A percentile compares a stretch with the other conserved stretches of the same genome.
These are phyloP conservation scores for Hemicentrotus pulcherrimus DNA, from an alignment of 35 echinoderm and acorn worm species.

Conservation along the genomic window DNA sequence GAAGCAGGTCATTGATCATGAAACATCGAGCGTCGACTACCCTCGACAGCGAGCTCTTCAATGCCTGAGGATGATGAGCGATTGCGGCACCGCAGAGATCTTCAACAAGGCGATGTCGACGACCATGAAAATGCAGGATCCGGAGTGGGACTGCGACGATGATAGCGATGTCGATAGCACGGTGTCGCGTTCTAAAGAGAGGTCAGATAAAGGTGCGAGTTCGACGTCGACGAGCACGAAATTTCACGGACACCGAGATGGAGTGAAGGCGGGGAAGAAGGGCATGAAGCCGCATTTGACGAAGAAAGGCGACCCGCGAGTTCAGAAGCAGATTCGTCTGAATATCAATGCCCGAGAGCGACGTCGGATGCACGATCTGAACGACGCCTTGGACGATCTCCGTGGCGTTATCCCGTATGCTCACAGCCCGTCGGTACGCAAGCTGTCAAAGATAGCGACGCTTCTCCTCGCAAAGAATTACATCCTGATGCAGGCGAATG, in stretches of 20 bases:
- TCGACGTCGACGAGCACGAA: conserved; percentile 9
- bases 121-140: neutral
- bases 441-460: conserved; percentile 98
- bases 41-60: neutral
- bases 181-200: neutral
- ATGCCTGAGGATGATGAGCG: neutral
- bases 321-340: conserved; percentile 65
- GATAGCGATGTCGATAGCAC: neutral
- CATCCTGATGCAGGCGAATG: conserved; percentile 92
- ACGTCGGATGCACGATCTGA: conserved; percentile 95
- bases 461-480: conserved; percentile 95
- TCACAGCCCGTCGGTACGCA: conserved; percentile 88
- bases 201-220: neutral
- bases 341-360: conserved; percentile 93
- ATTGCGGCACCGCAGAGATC: neutral
- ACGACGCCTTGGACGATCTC: conserved; percentile 87
- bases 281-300: neutral
- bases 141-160: conserved; percentile 9
- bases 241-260: conserved; percentile 16
- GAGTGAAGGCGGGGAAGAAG: neutral
- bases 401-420: conserved; percentile 94
- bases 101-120: neutral
- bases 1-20: neutral
- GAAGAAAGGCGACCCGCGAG: conserved; percentile 30
- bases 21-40: neutral